phyloP scores from a whole-genome alignment of 2,888 invertebrate species.

The Apantesis nais region DNA sequence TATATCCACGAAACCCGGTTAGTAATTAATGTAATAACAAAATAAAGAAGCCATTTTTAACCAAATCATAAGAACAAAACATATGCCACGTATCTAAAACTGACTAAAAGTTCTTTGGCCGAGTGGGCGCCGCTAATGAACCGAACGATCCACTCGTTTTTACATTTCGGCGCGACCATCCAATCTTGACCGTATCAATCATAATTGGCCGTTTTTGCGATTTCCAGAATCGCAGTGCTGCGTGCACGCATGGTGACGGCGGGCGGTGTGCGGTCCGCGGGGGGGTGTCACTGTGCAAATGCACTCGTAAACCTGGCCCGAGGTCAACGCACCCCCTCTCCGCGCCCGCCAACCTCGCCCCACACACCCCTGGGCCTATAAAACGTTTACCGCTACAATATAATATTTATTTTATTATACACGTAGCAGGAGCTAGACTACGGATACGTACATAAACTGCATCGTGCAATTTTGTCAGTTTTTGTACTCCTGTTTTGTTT shows the following conservation, averaged over 20 bases:
- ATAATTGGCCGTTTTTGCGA: conserved; percentile 78
- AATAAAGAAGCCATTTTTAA: background rate
- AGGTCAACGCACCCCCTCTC: conserved; percentile 76
- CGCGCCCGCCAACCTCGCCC: conserved; percentile 51
- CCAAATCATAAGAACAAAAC: conserved; percentile 1
- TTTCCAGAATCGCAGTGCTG: conserved; percentile 67
- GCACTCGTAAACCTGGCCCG: conserved; percentile 81
- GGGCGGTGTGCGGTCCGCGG: conserved; percentile 45
- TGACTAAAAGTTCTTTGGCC: conserved; percentile 9
- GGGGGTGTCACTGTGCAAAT: conserved; percentile 83
- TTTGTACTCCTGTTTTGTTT: conserved; percentile 24
- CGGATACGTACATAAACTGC: conserved; percentile 46
- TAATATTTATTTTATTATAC: conserved; percentile 70
- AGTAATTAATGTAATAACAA: background rate
- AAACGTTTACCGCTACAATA: conserved; percentile 76
- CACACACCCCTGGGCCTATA: conserved; percentile 62
- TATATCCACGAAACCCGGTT: background rate
- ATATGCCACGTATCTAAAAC: conserved; percentile 39
- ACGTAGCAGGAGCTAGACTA: conserved; percentile 48
- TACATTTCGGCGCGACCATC: conserved; percentile 61
- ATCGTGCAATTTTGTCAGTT: conserved; percentile 43
- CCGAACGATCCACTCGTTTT: conserved; percentile 59
- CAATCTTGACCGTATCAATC: conserved; percentile 75
- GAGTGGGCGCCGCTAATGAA: conserved; percentile 49
- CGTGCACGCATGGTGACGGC: conserved; percentile 68